A percentile compares a stretch with the other conserved stretches of the same genome.
Evolutionary conservation across 2,888 invertebrate genomes (phyloP).

Genomic region (Morpho achilles): DNA sequence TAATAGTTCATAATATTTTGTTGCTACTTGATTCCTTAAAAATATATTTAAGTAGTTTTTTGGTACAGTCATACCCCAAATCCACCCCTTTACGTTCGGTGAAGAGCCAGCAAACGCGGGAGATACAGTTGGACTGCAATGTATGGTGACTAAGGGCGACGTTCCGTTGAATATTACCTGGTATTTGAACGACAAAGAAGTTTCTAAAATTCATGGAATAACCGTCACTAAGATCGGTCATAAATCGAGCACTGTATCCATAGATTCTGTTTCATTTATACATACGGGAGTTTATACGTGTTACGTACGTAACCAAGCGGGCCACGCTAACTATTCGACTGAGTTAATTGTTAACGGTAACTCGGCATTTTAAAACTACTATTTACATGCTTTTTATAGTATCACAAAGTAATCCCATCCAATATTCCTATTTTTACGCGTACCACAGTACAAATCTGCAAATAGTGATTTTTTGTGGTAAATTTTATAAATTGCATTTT

Average conservation of each 20-base stretch:
- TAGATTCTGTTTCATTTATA: slow-evolving; percentile 85
- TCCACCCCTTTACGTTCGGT: slow-evolving; percentile 87
- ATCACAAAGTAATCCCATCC: slow-evolving; percentile 9
- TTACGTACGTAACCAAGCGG: slow-evolving; percentile 83
- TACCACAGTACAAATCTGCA: not conserved
- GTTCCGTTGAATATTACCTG: slow-evolving; percentile 87
- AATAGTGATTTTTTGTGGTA: too few species aligned
- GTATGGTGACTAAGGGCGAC: slow-evolving; percentile 89
- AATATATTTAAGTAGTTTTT: slow-evolving; percentile 31
- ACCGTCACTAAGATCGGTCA: slow-evolving; percentile 80
- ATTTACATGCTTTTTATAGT: slow-evolving; percentile 21
- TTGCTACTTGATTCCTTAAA: slow-evolving; percentile 20
- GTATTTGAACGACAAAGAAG: slow-evolving; percentile 84
- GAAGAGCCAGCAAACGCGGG: slow-evolving; percentile 88
- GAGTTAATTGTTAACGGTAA: slow-evolving; percentile 86
- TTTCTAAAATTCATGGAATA: slow-evolving; percentile 74
- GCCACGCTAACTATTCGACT: slow-evolving; percentile 82
- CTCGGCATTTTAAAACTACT: slow-evolving; percentile 16
- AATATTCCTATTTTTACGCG: slow-evolving; percentile 5
- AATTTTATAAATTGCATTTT: too few species aligned
- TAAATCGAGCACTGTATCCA: slow-evolving; percentile 84
- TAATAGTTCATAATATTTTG: slow-evolving; percentile 20
- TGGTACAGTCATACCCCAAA: slow-evolving; percentile 84
- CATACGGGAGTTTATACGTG: slow-evolving; percentile 89
- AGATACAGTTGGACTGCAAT: slow-evolving; percentile 86